phyloP scores from a whole-genome alignment of 35 echinoderm and acorn worm genomes.

The Acanthaster planci region DNA sequence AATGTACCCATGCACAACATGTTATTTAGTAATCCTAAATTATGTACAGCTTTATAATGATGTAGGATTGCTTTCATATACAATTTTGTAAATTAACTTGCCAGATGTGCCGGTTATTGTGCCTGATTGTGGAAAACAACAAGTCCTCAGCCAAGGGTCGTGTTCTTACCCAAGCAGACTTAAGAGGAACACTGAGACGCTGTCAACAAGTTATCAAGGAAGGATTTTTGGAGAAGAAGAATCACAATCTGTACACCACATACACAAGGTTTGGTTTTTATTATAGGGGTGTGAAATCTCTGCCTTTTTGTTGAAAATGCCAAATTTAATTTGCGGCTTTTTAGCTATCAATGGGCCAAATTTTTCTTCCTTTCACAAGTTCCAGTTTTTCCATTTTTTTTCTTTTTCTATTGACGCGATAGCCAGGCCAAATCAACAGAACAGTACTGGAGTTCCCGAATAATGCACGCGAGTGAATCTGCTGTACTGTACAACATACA shows the following conservation, averaged over 20 bases:
- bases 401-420: too few species aligned
- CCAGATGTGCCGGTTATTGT: slow-evolving; percentile 90
- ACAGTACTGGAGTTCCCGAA: too few species aligned
- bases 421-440: too few species aligned
- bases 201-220: slow-evolving; percentile 94
- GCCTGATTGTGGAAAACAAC: slow-evolving; percentile 94
- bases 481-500: too few species aligned
- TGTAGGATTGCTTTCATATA: background rate
- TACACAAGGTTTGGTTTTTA: slow-evolving; percentile 82
- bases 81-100: background rate
- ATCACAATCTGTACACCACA: slow-evolving; percentile 94
- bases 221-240: slow-evolving; percentile 97
- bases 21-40: too few species aligned
- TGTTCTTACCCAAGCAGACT: slow-evolving; percentile 65
- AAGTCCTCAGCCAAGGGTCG: slow-evolving; percentile 70
- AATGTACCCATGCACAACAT: too few species aligned
- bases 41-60: too few species aligned
- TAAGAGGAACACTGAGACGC: slow-evolving; percentile 54
- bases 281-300: background rate
- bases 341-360: too few species aligned
- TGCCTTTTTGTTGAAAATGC: too few species aligned
- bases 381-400: too few species aligned
- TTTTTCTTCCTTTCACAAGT: too few species aligned
- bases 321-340: background rate
- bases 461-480: too few species aligned